These are phyloP conservation scores for Drusus annulatus DNA, from an alignment of 1,140 invertebrate species.

Conservation along the genomic window DNA sequence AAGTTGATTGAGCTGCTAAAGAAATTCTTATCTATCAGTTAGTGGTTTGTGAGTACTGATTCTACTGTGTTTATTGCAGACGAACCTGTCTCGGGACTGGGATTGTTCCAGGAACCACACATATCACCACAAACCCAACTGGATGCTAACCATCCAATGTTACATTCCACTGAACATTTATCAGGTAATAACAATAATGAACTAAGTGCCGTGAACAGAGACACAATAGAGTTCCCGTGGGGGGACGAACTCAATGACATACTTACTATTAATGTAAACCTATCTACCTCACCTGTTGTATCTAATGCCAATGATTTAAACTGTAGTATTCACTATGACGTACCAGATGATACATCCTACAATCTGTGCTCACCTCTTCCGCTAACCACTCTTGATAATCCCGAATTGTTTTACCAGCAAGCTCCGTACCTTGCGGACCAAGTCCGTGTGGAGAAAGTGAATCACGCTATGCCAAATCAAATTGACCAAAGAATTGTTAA, in stretches of 20 bases:
- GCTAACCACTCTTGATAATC: neutral
- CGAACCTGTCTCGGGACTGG: neutral
- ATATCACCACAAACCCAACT: neutral
- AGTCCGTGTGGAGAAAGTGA: neutral
- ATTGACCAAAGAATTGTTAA: constrained; percentile 35
- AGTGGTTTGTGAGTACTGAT: neutral
- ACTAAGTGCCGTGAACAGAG: neutral
- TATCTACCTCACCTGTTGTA: constrained; percentile 43
- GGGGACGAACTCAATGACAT: neutral
- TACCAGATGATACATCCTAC: constrained; percentile 16
- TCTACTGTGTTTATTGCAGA: constrained; percentile 3
- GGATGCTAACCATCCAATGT: constrained; percentile 3
- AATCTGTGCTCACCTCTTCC: neutral
- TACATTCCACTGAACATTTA: constrained; percentile 35
- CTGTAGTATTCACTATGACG: constrained; percentile 5
- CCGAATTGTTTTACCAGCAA: neutral
- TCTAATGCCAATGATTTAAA: constrained; percentile 46
- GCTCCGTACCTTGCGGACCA: neutral
- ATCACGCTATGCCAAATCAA: constrained; percentile 32
- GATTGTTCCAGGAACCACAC: neutral
- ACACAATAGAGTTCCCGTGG: neutral
- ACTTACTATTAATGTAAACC: constrained; percentile 31
- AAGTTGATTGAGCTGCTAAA: neutral
- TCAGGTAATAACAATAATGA: neutral
- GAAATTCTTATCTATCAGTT: neutral